Conservation (phyloP, 2,888 invertebrate species). For the Carabus problematicus region DNA sequence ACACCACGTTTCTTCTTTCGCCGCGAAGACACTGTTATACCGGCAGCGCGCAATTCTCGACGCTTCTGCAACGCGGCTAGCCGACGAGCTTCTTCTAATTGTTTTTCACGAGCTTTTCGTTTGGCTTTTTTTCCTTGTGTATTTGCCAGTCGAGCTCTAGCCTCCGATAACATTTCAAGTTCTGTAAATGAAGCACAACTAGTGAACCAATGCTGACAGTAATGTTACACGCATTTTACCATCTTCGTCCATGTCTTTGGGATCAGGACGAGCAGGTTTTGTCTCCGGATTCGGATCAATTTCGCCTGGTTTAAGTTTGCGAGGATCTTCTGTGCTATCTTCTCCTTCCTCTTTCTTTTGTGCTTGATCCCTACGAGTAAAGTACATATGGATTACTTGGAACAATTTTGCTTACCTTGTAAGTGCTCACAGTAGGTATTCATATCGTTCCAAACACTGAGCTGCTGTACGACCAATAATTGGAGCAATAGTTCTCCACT, state of each 20-base stretch:
- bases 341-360: constrained; percentile 96
- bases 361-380: constrained; percentile 82
- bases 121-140: constrained; percentile 97
- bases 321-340: constrained; percentile 90
- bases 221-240: constrained; percentile 63
- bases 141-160: constrained; percentile 96
- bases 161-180: constrained; percentile 99
- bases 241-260: constrained; percentile 99
- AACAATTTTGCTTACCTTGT: not conserved
- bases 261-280: constrained; percentile 98
- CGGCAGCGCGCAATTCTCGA: constrained; percentile 96
- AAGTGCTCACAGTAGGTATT: constrained; percentile 84
- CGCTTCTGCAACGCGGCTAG: constrained; percentile 97
- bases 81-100: constrained; percentile 95
- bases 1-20: constrained; percentile 87
- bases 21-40: constrained; percentile 72
- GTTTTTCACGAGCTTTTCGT: constrained; percentile 95
- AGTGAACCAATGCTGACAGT: too few relatives aligned
- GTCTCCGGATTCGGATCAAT: constrained; percentile 99
- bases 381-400: constrained; percentile 43
- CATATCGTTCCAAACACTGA: constrained; percentile 97
- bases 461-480: constrained; percentile 99
- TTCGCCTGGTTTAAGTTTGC: constrained; percentile 98
- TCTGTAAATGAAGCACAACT: constrained; percentile 64
- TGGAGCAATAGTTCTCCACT: constrained; percentile 99